phyloP scores from a whole-genome alignment of 2,888 invertebrate species.

The Cremastobaeus sp. region DNA sequence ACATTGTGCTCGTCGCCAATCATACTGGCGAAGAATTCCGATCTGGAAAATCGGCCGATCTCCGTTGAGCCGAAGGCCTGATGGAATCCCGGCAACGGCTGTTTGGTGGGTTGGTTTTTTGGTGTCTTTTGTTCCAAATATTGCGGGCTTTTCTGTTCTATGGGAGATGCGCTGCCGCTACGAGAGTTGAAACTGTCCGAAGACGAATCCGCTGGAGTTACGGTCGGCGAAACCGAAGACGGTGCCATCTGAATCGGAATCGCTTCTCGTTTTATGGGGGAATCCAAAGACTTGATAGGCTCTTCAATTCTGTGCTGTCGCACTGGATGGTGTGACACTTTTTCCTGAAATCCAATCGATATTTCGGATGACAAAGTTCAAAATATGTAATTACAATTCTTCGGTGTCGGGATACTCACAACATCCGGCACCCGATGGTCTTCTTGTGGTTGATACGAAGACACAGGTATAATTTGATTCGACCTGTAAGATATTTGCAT shows the following conservation, averaged over 20 bases:
- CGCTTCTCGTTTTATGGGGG: conserved; percentile 74
- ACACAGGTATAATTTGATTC: conserved; percentile 67
- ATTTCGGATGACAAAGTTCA: too few species aligned
- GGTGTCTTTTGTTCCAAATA: conserved; percentile 62
- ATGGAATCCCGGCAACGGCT: conserved; percentile 88
- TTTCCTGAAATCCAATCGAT: conserved; percentile 62
- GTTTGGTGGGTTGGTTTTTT: conserved; percentile 62
- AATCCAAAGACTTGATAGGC: conserved; percentile 60
- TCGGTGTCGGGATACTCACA: too few species aligned
- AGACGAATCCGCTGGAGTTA: conserved; percentile 44
- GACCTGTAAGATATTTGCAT: conserved; percentile 68
- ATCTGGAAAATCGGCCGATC: conserved; percentile 87
- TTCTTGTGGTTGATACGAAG: conserved; percentile 69
- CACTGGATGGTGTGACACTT: conserved; percentile 57
- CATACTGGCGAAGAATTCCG: conserved; percentile 83
- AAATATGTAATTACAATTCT: not conserved
- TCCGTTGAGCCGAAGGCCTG: conserved; percentile 92
- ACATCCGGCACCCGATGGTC: conserved; percentile 67
- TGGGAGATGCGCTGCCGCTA: conserved; percentile 44
- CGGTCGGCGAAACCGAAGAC: conserved; percentile 41
- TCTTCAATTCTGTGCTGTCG: conserved; percentile 63
- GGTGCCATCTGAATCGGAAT: conserved; percentile 31
- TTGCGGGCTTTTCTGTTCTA: conserved; percentile 22
- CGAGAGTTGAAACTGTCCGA: conserved; percentile 51
- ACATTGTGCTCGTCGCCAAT: conserved; percentile 79